Conservation (phyloP, 2,888 invertebrate species). For the Eupeodes latifasciatus region DNA sequence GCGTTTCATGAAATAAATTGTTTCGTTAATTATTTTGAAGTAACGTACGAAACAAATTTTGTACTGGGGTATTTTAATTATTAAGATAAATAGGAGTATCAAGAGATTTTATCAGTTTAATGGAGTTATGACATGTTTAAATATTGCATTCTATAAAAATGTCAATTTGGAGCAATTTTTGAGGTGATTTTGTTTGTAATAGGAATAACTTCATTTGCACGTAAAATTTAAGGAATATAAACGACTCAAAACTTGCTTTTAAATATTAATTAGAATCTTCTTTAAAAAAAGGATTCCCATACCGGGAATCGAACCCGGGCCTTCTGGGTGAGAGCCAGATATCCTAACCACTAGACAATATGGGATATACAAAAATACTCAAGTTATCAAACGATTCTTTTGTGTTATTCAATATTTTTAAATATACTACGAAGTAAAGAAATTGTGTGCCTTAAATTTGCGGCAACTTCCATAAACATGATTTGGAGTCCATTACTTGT, state of each 20-base stretch:
- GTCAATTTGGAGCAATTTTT: background rate
- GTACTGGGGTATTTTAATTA: background rate
- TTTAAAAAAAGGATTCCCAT: slow-evolving; percentile 65
- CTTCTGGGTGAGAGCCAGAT: slow-evolving; percentile 76
- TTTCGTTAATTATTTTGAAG: background rate
- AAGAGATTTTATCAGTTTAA: background rate
- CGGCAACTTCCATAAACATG: no score
- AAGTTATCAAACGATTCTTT: no score
- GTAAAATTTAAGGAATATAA: no score
- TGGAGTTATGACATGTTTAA: background rate
- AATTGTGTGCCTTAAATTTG: no score
- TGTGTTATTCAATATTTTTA: no score
- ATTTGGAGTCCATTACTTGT: no score
- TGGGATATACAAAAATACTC: slow-evolving; percentile 46
- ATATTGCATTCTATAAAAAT: background rate
- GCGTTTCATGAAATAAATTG: background rate
- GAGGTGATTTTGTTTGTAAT: background rate
- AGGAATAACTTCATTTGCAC: no score
- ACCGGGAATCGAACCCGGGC: slow-evolving; percentile 75
- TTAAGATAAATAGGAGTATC: background rate
- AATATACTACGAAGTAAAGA: no score
- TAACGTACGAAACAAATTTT: background rate
- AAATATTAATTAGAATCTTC: no score
- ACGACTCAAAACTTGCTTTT: no score
- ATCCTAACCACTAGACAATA: slow-evolving; percentile 76